These are phyloP conservation scores for Percopsis omiscomaycus DNA, from an alignment of 2,797 vertebrate genomes.

Conservation along the genomic window DNA sequence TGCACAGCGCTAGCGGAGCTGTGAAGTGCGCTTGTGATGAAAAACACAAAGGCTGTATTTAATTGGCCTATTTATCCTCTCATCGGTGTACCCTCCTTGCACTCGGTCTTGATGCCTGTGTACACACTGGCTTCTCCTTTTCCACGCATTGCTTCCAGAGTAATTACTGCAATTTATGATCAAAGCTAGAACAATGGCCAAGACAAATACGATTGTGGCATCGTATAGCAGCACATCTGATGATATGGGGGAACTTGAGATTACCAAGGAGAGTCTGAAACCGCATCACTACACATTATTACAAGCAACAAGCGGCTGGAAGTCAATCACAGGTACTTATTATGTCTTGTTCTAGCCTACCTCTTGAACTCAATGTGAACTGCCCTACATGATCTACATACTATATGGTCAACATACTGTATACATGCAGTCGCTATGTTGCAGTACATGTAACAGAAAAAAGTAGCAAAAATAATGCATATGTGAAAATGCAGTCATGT, in stretches of 20 bases:
- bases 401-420: constrained; percentile 29
- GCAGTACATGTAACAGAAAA: not conserved
- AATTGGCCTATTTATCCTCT: constrained; percentile 67
- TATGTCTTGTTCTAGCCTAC: constrained; percentile 38
- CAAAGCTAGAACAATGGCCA: constrained; percentile 79
- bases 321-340: constrained; percentile 62
- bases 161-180: constrained; percentile 80
- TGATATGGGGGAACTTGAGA: constrained; percentile 72
- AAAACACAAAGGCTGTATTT: constrained; percentile 69
- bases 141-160: constrained; percentile 74
- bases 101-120: constrained; percentile 48
- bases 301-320: constrained; percentile 47
- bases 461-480: not conserved
- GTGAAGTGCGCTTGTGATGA: constrained; percentile 58
- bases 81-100: constrained; percentile 41
- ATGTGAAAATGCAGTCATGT: too few species aligned
- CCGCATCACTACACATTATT: constrained; percentile 58
- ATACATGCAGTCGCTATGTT: constrained; percentile 8
- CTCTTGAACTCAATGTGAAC: constrained; percentile 64
- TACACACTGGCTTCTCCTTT: constrained; percentile 66
- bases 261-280: constrained; percentile 67
- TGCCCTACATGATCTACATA: constrained; percentile 26
- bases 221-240: constrained; percentile 71
- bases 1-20: constrained; percentile 53
- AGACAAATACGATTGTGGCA: constrained; percentile 75